A percentile compares a stretch with the other conserved stretches of the same genome.
phyloP scores from a whole-genome alignment of 2,113 vertebrate genomes.

The Odontophorus gujanensis region DNA sequence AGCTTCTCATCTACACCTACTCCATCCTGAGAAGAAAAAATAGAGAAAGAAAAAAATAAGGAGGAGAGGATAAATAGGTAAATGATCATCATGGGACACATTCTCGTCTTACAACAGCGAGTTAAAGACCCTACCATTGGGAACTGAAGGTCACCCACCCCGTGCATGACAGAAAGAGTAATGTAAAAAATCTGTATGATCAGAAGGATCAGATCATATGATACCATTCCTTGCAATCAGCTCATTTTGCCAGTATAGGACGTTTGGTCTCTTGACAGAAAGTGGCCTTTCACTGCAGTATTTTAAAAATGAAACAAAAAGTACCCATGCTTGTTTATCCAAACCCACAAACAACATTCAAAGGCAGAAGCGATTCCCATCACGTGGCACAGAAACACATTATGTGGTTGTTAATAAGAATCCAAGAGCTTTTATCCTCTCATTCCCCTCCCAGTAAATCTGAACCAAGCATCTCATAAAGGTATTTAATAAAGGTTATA shows the following conservation, averaged over 20 bases:
- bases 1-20: conserved; percentile 85
- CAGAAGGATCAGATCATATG: neutral
- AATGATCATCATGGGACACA: neutral
- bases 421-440: neutral
- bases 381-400: neutral
- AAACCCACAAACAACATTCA: neutral
- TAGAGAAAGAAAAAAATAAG: conserved; percentile 35
- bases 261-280: neutral
- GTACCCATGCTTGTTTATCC: neutral
- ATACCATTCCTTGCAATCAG: neutral
- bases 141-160: conserved; percentile 17
- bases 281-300: neutral
- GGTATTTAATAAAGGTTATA: conserved; percentile 12
- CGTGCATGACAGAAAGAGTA: neutral
- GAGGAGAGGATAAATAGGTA: conserved; percentile 1
- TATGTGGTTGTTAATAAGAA: neutral
- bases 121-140: conserved; percentile 16
- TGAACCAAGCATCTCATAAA: conserved; percentile 21
- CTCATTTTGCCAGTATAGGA: neutral
- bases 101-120: neutral
- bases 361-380: neutral
- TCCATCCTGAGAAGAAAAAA: conserved; percentile 80
- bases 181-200: neutral
- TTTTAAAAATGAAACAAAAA: neutral
- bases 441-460: neutral